Base-by-base conservation (phyloP, 1,140 invertebrate genomes). In the Neoseiulus cucumeris region DNA sequence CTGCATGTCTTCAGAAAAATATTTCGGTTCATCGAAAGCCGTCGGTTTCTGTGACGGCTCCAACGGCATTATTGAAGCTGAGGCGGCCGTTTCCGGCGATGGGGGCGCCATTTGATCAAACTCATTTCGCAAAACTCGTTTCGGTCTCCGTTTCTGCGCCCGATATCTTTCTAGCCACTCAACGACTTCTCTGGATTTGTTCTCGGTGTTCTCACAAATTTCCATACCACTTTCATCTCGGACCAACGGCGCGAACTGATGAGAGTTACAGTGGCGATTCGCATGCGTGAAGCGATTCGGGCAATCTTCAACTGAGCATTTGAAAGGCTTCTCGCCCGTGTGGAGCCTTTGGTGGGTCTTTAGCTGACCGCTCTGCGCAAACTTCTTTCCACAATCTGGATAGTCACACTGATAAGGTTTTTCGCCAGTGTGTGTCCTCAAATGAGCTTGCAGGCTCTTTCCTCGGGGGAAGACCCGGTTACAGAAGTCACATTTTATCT, bases 331-430 rank as follows among this genome's bases (percentile, higher is more conserved):
- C 71, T 88, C 86, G 39, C 86, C 86, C 1, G 86, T 87, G 71
- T 89, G 87, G 2, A 88, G 74, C 67, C 86, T 75, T 72, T 87
- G 86, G 74, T 89, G 87, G 1, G 87, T 89, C 74, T 87, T 87
- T 22, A 89, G 72, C 71, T 89, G 87, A 1, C 87, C 87, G 68
- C 86, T 87, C 74, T 89, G 87, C 28, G 85, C 86, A 73, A 89
- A 89, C 41, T 84, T 82, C 65, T 83, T 82, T 1, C 79, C 80
- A 73, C 87, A 89, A 20, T 82, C 81, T 29, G 85, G 85, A 76
- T 82, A 88, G 73, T 88, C 85, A 76, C 87, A 89, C 0, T 76
- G 74, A 72, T 87, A 88, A 9, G 87, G 87, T 64, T 83, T 78
- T 75, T 89, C 86, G 47, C 86, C 86, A 72, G 86, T 88, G 70